These are phyloP conservation scores for Coronaproctus castanopsis DNA, from an alignment of 2,888 invertebrate species.

Conservation along the genomic window DNA sequence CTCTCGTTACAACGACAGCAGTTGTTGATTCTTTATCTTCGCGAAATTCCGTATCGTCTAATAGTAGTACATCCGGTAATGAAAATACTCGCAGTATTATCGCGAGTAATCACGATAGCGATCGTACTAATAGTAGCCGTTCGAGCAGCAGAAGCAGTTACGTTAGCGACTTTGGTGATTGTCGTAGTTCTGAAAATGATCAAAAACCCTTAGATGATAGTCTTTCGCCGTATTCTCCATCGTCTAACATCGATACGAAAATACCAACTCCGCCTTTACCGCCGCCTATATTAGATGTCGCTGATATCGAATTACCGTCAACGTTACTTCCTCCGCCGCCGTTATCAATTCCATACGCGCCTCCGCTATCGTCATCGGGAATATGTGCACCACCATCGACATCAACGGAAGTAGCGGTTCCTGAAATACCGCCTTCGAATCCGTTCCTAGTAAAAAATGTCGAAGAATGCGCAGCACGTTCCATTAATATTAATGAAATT, in stretches of 20 bases:
- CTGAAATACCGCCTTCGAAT: slow-evolving; percentile 29
- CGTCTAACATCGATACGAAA: background rate
- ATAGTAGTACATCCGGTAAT: background rate
- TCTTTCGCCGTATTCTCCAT: too few species aligned
- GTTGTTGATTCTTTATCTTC: background rate
- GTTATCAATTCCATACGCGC: slow-evolving; percentile 2
- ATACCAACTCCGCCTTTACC: background rate
- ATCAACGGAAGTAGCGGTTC: slow-evolving; percentile 8
- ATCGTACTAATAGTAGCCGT: background rate
- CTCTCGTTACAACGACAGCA: too few species aligned
- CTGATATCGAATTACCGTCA: background rate
- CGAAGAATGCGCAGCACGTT: slow-evolving; percentile 47
- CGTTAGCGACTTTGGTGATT: background rate
- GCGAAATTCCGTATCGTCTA: background rate
- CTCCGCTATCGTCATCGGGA: slow-evolving; percentile 4
- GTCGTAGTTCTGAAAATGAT: background rate
- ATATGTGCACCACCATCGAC: slow-evolving; percentile 5
- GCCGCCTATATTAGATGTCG: background rate
- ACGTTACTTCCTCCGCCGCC: slow-evolving; percentile 13
- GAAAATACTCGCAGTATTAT: too few species aligned
- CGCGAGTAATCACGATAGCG: background rate
- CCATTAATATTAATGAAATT: slow-evolving; percentile 60
- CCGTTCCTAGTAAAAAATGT: slow-evolving; percentile 32
- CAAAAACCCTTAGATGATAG: background rate
- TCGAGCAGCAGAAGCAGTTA: slow-evolving; percentile 1